Evolutionary conservation across 1,140 invertebrate genomes (phyloP).

Genomic region (Cataglyphis hispanica): DNA sequence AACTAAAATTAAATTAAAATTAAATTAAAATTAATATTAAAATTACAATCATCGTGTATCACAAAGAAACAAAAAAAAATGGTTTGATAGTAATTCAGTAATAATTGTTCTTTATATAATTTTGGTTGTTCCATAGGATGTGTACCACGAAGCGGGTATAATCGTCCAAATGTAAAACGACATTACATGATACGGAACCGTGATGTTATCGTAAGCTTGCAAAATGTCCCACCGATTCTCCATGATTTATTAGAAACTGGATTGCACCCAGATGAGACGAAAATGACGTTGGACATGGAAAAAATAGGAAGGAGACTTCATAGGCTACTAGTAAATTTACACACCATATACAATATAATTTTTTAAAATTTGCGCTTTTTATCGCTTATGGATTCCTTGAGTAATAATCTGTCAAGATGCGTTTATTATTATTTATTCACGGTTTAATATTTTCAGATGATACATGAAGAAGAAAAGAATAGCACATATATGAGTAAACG

Average conservation of each 20-base stretch:
- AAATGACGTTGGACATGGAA: constrained; percentile 79
- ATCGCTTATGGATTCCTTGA: not conserved
- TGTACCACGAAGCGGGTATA: constrained; percentile 76
- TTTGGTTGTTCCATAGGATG: constrained; percentile 60
- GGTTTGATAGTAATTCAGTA: not conserved
- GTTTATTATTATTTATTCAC: not conserved
- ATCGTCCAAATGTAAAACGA: constrained; percentile 71
- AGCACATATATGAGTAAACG: constrained; percentile 66
- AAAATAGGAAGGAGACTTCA: constrained; percentile 78
- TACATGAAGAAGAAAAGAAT: constrained; percentile 73
- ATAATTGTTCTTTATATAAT: constrained; percentile 18
- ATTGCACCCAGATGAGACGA: constrained; percentile 74
- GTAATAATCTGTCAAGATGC: not conserved
- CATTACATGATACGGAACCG: constrained; percentile 72
- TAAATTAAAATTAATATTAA: too few species aligned
- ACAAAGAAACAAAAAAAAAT: not conserved
- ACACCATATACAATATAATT: not conserved
- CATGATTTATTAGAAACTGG: constrained; percentile 77
- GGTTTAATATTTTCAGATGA: constrained; percentile 67
- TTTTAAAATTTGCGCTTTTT: constrained; percentile 16
- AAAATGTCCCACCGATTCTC: constrained; percentile 76
- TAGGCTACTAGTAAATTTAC: constrained; percentile 72
- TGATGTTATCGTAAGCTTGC: constrained; percentile 69
- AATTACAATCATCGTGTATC: not conserved
- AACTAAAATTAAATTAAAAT: too few species aligned